phyloP scores from a whole-genome alignment of 2,888 invertebrate species.

The Dilophus febrilis region DNA sequence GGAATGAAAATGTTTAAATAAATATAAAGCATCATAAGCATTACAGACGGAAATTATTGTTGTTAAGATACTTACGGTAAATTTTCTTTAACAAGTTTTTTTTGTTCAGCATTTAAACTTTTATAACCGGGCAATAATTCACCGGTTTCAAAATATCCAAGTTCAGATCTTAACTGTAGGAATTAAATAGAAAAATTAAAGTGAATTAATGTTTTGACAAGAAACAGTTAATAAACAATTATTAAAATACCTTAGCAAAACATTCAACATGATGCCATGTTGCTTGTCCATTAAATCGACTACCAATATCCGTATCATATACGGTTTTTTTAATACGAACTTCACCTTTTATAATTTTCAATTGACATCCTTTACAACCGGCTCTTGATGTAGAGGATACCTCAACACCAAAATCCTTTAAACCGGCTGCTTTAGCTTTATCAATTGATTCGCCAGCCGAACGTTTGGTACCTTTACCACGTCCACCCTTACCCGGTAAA shows the following conservation, averaged over 20 bases:
- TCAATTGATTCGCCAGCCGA: constrained; percentile 21
- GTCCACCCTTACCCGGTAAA: constrained; percentile 30
- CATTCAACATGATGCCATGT: constrained; percentile 87
- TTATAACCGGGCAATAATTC: constrained; percentile 62
- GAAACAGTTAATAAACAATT: too few species aligned
- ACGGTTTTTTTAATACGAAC: constrained; percentile 71
- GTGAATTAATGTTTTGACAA: too few species aligned
- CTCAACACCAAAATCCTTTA: constrained; percentile 58
- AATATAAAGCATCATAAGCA: constrained; percentile 1
- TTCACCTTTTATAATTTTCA: constrained; percentile 58
- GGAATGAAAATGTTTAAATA: constrained; percentile 18
- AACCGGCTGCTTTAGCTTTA: constrained; percentile 22
- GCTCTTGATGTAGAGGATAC: constrained; percentile 76
- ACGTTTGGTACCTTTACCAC: constrained; percentile 37
- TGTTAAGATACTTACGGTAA: constrained; percentile 39
- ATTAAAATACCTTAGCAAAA: constrained; percentile 46
- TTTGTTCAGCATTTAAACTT: constrained; percentile 51
- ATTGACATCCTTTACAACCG: constrained; percentile 66
- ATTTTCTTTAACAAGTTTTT: constrained; percentile 39
- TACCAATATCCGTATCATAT: constrained; percentile 62
- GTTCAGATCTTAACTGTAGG: constrained; percentile 37
- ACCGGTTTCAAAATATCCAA: constrained; percentile 57
- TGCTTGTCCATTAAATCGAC: constrained; percentile 66
- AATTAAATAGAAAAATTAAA: background rate
- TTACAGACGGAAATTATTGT: background rate